A percentile compares a stretch with the other conserved stretches of the same genome.
Conservation (phyloP, 1,140 invertebrate genomes). For the Tenebrio molitor region DNA sequence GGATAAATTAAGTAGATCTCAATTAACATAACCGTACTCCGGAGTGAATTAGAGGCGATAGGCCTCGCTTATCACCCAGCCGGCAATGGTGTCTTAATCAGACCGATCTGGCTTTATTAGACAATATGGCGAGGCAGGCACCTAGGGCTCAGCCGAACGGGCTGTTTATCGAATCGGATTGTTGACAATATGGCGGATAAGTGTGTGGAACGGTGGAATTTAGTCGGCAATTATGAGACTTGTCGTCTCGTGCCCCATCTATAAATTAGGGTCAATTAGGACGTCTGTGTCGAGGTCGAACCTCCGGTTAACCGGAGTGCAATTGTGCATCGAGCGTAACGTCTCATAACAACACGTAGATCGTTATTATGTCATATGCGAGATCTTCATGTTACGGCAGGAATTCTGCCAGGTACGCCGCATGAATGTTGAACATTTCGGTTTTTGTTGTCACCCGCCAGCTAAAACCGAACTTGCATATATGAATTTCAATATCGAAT, state of each 20-base stretch:
- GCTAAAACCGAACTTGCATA: constrained; percentile 27
- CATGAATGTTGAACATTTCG: constrained; percentile 24
- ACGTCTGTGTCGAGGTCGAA: neutral
- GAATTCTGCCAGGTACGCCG: constrained; percentile 25
- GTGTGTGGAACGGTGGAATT: neutral
- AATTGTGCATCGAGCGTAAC: constrained; percentile 12
- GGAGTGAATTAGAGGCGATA: constrained; percentile 10
- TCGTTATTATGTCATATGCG: constrained; percentile 32
- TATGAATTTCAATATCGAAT: constrained; percentile 34
- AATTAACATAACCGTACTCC: constrained; percentile 15
- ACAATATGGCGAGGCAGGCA: constrained; percentile 14
- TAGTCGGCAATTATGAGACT: constrained; percentile 19
- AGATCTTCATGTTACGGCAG: constrained; percentile 23
- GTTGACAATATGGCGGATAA: constrained; percentile 17
- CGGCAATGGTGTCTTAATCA: constrained; percentile 17
- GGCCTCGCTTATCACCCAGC: no score
- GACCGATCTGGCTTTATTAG: constrained; percentile 17
- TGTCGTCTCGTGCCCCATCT: neutral
- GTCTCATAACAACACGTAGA: constrained; percentile 26
- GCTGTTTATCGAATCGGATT: constrained; percentile 22
- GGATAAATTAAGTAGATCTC: constrained; percentile 1
- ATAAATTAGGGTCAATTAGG: constrained; percentile 38
- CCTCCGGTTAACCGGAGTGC: neutral
- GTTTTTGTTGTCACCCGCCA: constrained; percentile 26
- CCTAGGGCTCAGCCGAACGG: constrained; percentile 16